phyloP scores from a whole-genome alignment of 2,797 vertebrate genomes.

The Scolopax bukidnonensis region DNA sequence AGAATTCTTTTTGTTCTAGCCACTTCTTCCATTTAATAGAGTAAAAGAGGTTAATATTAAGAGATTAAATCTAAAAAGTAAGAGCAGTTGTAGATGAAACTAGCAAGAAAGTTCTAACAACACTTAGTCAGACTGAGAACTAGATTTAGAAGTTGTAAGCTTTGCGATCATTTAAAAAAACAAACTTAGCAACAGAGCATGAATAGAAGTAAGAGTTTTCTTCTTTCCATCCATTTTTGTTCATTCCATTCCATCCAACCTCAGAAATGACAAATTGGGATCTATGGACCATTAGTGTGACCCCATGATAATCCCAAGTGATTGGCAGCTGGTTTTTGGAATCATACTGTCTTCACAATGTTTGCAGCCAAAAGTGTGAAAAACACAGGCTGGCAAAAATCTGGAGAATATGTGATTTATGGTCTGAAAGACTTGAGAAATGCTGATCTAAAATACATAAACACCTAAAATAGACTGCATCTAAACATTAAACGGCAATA shows the following conservation, averaged over 20 bases:
- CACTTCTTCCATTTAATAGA: background rate
- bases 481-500: background rate
- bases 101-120: background rate
- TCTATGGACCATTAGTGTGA: background rate
- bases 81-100: background rate
- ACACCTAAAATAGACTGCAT: background rate
- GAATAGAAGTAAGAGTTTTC: background rate
- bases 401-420: background rate
- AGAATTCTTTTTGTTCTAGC: background rate
- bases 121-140: background rate
- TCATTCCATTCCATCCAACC: background rate
- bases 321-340: background rate
- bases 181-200: background rate
- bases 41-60: background rate
- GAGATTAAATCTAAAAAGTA: background rate
- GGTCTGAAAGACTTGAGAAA: background rate
- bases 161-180: background rate
- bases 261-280: background rate
- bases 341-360: background rate
- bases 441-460: background rate
- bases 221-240: background rate
- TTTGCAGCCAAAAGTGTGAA: background rate
- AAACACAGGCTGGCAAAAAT: background rate
- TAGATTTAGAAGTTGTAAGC: background rate
- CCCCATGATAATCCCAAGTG: background rate